phyloP scores from a whole-genome alignment of 1,140 invertebrate genomes.

The Odontomachus brunneus region DNA sequence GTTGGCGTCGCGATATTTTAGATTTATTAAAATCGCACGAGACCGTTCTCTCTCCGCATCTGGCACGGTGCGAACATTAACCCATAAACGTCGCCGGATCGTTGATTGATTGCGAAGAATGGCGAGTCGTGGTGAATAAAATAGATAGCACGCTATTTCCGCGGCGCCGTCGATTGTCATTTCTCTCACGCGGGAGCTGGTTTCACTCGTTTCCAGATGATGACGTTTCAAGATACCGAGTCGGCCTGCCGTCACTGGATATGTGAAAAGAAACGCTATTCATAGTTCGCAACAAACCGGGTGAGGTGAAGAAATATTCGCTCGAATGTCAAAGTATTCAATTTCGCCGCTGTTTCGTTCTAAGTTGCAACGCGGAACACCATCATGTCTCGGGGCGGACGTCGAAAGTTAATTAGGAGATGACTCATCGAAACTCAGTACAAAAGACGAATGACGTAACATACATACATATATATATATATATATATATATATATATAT shows the following conservation, averaged over 20 bases:
- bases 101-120: background rate
- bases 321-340: background rate
- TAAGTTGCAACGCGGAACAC: background rate
- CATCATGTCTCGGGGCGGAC: background rate
- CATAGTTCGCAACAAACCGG: too few relatives aligned
- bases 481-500: too few relatives aligned
- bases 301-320: background rate
- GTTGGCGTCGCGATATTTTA: background rate
- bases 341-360: background rate
- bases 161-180: background rate
- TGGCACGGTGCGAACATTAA: background rate
- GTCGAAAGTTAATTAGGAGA: conserved; percentile 20
- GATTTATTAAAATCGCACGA: background rate
- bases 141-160: conserved; percentile 2
- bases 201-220: too few relatives aligned
- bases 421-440: background rate
- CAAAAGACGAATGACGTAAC: conserved; percentile 4
- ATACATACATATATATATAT: too few relatives aligned
- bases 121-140: background rate
- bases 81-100: background rate
- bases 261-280: too few relatives aligned
- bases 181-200: background rate
- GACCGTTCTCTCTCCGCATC: background rate
- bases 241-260: too few relatives aligned
- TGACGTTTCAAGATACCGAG: too few relatives aligned